A percentile compares a stretch with the other conserved stretches of the same genome.
These are phyloP conservation scores for Myzus persicae DNA, from an alignment of 1,140 invertebrate genomes.

Conservation along the genomic window DNA sequence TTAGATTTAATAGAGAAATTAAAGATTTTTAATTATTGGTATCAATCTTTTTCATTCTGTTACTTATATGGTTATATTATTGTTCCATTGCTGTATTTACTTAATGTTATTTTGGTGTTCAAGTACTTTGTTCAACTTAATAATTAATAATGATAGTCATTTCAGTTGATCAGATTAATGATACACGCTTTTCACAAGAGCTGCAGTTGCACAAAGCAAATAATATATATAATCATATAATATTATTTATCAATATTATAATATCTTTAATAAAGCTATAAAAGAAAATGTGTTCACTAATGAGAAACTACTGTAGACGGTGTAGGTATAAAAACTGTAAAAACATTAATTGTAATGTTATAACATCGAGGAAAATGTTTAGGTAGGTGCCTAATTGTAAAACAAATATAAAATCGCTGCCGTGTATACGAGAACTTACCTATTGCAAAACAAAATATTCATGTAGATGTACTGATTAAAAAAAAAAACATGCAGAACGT, in stretches of 20 bases:
- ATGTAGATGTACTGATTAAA: background rate
- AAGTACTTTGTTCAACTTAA: background rate
- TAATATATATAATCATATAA: background rate
- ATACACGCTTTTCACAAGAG: background rate
- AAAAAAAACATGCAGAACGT: background rate
- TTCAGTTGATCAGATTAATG: background rate
- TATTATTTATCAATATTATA: background rate
- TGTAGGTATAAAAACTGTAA: background rate
- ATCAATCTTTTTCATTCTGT: no score
- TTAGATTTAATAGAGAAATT: background rate
- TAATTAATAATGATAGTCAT: background rate
- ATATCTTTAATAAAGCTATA: background rate
- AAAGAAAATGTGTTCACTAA: background rate
- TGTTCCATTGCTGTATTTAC: background rate
- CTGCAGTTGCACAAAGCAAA: no score
- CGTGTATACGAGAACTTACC: background rate
- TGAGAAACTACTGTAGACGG: background rate
- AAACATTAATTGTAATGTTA: background rate
- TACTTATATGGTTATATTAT: background rate
- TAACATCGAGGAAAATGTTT: background rate
- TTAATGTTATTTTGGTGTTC: background rate
- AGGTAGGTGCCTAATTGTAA: background rate
- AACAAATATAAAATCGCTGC: background rate
- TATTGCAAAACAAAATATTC: background rate
- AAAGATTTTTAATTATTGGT: background rate